These are phyloP conservation scores for Periplaneta americana DNA, from an alignment of 1,140 invertebrate genomes.

Conservation along the genomic window DNA sequence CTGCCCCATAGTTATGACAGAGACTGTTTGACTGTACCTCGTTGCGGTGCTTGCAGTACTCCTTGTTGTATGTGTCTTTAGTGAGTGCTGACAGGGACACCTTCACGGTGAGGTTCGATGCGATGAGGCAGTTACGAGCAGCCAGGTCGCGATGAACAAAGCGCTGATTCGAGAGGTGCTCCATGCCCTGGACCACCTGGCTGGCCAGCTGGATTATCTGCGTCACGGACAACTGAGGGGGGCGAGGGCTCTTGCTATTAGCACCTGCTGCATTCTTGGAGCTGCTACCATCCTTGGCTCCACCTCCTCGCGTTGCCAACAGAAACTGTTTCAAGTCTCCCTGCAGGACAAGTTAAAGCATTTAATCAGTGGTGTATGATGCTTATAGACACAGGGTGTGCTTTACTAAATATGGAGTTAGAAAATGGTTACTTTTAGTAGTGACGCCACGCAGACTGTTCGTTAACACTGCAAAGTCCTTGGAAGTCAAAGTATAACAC, in stretches of 20 bases:
- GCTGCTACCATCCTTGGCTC: slow-evolving; percentile 33
- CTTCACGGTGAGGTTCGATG: slow-evolving; percentile 77
- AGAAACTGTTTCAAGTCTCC: slow-evolving; percentile 93
- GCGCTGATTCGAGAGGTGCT: slow-evolving; percentile 67
- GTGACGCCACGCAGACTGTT: no score
- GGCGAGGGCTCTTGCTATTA: slow-evolving; percentile 40
- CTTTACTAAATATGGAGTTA: no score
- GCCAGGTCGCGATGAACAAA: slow-evolving; percentile 86
- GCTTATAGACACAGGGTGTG: no score
- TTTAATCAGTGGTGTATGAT: no score
- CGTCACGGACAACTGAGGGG: slow-evolving; percentile 56
- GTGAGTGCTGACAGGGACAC: slow-evolving; percentile 74
- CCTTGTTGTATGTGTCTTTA: slow-evolving; percentile 77
- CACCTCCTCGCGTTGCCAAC: slow-evolving; percentile 66
- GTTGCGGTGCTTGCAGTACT: slow-evolving; percentile 77
- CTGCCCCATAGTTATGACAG: no score
- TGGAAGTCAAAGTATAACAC: no score
- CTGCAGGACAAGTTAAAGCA: no score
- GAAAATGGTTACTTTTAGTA: no score
- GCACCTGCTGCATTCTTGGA: slow-evolving; percentile 31
- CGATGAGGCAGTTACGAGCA: slow-evolving; percentile 87
- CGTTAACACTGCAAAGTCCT: no score
- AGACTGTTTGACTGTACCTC: no score
- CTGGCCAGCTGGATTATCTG: slow-evolving; percentile 67
- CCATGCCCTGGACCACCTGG: slow-evolving; percentile 81